Conservation (phyloP, 2,888 invertebrate species). For the Cerastis rubricosa region DNA sequence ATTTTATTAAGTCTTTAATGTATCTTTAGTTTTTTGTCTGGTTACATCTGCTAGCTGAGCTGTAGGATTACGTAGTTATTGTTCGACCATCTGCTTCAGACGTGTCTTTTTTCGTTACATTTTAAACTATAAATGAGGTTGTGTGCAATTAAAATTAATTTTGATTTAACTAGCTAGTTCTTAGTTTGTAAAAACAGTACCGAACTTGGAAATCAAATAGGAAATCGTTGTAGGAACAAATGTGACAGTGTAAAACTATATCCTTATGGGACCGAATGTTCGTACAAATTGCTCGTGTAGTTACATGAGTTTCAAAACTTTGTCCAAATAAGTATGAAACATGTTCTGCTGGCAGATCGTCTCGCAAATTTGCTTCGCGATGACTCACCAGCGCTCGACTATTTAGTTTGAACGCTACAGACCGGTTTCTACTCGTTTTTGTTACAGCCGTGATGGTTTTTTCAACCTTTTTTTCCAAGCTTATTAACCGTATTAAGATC, state of each 20-base stretch:
- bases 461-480: slow-evolving; percentile 50
- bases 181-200: background rate
- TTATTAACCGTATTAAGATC: slow-evolving; percentile 61
- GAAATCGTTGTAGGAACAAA: slow-evolving; percentile 11
- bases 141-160: background rate
- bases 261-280: slow-evolving; percentile 39
- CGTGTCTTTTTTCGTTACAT: slow-evolving; percentile 3
- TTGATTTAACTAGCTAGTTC: background rate
- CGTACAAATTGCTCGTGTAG: slow-evolving; percentile 43
- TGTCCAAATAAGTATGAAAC: slow-evolving; percentile 51
- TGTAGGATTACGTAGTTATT: slow-evolving; percentile 18
- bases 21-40: slow-evolving; percentile 16
- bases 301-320: slow-evolving; percentile 52
- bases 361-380: slow-evolving; percentile 71
- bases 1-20: slow-evolving; percentile 30
- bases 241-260: slow-evolving; percentile 39
- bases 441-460: slow-evolving; percentile 57
- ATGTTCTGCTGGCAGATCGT: slow-evolving; percentile 56
- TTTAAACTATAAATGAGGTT: background rate
- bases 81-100: slow-evolving; percentile 36
- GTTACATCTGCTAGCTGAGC: slow-evolving; percentile 38
- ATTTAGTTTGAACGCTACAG: slow-evolving; percentile 58
- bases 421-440: slow-evolving; percentile 64
- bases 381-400: slow-evolving; percentile 71
- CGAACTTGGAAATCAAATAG: background rate